A percentile compares a stretch with the other conserved stretches of the same genome.
These are phyloP conservation scores for Sorex maritimensis DNA, from an alignment of 2,797 vertebrate genomes.

Conservation along the genomic window DNA sequence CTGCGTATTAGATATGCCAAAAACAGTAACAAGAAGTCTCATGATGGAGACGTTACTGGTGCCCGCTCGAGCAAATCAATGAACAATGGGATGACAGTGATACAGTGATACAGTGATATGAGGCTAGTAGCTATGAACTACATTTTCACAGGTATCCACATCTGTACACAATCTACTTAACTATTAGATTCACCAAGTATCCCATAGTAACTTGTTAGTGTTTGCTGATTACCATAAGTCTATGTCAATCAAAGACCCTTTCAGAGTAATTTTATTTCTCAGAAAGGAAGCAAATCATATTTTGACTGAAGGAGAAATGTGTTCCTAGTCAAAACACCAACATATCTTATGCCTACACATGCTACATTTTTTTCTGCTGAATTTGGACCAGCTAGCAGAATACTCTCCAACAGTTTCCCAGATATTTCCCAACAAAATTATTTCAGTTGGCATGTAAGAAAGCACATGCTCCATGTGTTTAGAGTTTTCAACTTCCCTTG, in stretches of 20 bases:
- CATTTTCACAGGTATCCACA: background rate
- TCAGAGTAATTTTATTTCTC: constrained; percentile 5
- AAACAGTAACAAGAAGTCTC: no score
- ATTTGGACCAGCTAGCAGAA: background rate
- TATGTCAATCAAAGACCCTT: background rate
- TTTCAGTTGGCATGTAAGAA: background rate
- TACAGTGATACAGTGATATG: background rate
- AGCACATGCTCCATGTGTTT: background rate
- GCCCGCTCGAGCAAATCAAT: no score
- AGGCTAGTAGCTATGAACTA: background rate
- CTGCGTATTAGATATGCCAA: no score
- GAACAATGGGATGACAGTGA: no score
- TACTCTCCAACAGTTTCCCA: background rate
- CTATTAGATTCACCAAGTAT: background rate
- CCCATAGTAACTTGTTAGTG: background rate
- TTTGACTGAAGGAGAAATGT: background rate
- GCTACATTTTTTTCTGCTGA: background rate
- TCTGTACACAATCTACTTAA: background rate
- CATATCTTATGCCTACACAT: background rate
- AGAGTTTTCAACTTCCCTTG: background rate
- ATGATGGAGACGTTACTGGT: no score
- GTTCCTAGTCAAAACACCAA: background rate
- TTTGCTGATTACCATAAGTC: background rate
- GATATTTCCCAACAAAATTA: background rate
- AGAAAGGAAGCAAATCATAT: background rate